Conservation (phyloP, 2,888 invertebrate species). For the Mimas tiliae region DNA sequence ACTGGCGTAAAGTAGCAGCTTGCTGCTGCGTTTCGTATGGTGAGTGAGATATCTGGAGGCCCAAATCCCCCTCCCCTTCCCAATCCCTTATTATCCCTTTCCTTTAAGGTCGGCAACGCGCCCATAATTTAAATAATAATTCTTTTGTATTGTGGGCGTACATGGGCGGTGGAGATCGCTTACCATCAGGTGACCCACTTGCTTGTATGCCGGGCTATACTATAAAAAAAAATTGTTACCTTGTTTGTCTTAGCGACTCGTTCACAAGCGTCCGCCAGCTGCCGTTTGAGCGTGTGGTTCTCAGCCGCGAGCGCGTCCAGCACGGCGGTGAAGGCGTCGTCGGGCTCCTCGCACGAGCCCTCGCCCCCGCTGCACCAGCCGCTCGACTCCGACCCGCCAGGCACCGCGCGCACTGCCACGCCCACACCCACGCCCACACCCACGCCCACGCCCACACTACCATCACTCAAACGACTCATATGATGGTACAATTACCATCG, state of each 20-base stretch:
- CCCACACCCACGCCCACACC: conserved; percentile 32
- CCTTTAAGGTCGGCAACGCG: no score
- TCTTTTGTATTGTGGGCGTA: no score
- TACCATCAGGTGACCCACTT: no score
- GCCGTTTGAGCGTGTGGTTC: conserved; percentile 92
- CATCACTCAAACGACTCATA: background rate
- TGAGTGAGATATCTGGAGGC: no score
- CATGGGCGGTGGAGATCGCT: no score
- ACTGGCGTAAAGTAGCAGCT: no score
- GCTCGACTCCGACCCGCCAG: conserved; percentile 86
- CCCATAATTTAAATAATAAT: no score
- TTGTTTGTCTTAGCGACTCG: conserved; percentile 94
- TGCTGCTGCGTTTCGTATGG: no score
- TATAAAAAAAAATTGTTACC: conserved; percentile 72
- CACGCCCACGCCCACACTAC: background rate
- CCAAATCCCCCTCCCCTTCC: no score
- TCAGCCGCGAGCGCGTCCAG: conserved; percentile 93
- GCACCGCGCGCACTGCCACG: conserved; percentile 81
- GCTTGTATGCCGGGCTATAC: no score
- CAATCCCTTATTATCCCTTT: no score
- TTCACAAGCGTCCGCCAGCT: conserved; percentile 92
- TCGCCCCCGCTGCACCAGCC: conserved; percentile 85
- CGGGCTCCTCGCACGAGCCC: conserved; percentile 88
- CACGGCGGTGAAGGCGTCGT: conserved; percentile 91
- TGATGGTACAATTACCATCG: no score